Base-by-base conservation (phyloP, 2,113 vertebrate genomes). In the Sorex fumeus region DNA sequence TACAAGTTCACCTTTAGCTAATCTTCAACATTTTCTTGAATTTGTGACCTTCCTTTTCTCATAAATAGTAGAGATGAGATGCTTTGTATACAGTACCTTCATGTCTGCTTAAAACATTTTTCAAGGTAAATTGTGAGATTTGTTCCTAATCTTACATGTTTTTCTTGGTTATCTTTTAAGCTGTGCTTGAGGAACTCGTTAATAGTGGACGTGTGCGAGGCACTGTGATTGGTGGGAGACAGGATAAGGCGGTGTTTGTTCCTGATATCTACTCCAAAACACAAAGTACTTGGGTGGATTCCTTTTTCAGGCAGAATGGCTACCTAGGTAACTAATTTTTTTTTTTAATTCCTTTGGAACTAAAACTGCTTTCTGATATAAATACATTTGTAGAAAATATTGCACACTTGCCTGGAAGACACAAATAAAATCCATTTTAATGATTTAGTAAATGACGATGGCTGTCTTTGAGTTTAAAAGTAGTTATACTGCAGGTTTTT, bases 211-310 rank as follows among this genome's bases (percentile, higher is more conserved):
- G 99, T n/a, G 97, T 99, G 0, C 98, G 98, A 96, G 99, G 99
- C 92, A 97, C 98, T 0, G 98, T 99, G 91, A 98, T 99, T 75
- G 99, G 99, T 81, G 99, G 99, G 36, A 98, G 99, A 71, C 99
- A 99, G 96, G 99, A 99, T 97, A 99, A 99, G 93, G 98, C 99
- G 0, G 98, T 99, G 60, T 99, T 99, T 95, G 94, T 99, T 94
- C 99, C 99, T 60, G 99, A 99, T 84, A 99, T 99, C 95, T 99
- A 99, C 90, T 97, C 99, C 96, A 99, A 93, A 97, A 99, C 99
- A 0, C 99, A 99, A 96, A 99, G 98, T 92, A 92, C 98, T 91
- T 99, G 99, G 99, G 98, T 99, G 71, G 99, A 99, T 96, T 98
- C 99, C 9, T 99, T 99, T 98, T 98, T 99, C 88, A 98, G 98